Conservation (phyloP, 2,113 vertebrate genomes). For the Campylomormyrus tamandua region DNA sequence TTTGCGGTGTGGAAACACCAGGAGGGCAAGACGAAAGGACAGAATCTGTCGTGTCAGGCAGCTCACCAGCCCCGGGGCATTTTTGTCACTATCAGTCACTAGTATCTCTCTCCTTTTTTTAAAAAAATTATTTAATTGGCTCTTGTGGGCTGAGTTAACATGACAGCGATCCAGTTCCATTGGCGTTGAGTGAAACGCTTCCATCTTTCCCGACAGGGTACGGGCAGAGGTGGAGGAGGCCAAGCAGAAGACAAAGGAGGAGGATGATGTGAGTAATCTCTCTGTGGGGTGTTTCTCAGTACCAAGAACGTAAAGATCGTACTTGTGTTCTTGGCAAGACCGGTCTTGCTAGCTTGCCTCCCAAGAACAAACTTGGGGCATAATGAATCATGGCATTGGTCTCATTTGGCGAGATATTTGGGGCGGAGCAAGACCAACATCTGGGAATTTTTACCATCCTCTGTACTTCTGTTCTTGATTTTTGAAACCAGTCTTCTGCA, state of each 20-base stretch:
- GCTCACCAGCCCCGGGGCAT: not conserved
- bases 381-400: not conserved
- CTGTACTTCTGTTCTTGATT: not conserved
- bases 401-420: not conserved
- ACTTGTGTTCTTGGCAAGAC: not conserved
- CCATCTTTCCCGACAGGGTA: conserved; percentile 59
- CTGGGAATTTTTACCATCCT: not conserved
- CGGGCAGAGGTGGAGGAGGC: conserved; percentile 78
- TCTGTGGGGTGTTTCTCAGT: not conserved
- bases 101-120: not conserved
- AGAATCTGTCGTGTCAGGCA: not conserved
- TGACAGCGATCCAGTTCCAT: not conserved
- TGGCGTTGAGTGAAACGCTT: not conserved
- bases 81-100: not conserved
- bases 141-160: not conserved
- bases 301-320: not conserved
- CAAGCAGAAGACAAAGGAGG: conserved; percentile 83
- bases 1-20: not conserved
- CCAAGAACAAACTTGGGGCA: not conserved
- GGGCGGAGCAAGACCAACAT: not conserved
- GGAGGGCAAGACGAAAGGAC: not conserved
- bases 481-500: not conserved
- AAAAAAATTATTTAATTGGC: not conserved
- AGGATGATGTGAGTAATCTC: conserved; percentile 81
- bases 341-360: not conserved